Evolutionary conservation across 1,140 invertebrate genomes (phyloP), one percentile per base, ranked within the genome.

Genomic region (Mycetomoellerius zeteki): DNA sequence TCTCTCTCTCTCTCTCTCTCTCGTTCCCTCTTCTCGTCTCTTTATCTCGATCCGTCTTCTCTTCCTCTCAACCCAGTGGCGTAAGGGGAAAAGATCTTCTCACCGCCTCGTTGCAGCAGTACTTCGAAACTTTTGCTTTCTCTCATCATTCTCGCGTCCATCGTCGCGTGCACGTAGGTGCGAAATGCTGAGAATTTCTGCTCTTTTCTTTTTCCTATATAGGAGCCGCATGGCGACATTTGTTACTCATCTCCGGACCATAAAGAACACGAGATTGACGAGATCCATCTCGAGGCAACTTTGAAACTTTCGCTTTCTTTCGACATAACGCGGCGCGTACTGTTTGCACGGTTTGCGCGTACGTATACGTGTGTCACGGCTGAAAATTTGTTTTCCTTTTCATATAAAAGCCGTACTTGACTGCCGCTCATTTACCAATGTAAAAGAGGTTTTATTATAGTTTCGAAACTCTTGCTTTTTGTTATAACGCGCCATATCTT

Each of bases 201-300:
- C 65, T 7, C 30, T 54, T 43, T 24, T 50, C 37, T 62, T 19
- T 37, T 24, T 71, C 65, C 27, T 67, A n/a, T 67, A n/a, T 19
- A 19, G 14, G 54, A 58, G 84, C 75, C 84, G 43, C 84, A 54
- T 52, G 30, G 67, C 58, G 58, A 43, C 62, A 65, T 21, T 60
- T 58, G 30, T 77, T 85, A 43, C 47, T 37, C 50, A 64, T 27
- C 33, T 24, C 73, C 30, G 27, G 14, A n/a, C n/a, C 52, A 71
- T 82, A 89, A 86, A 78, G 47, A 43, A 82, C 71, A 62, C 88
- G 80, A 56, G 78, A 81, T 86, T 89, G 64, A 62, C 88, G 80
- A 56, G 78, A 81, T 86, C 86, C 50, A 86, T 89, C 86, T 82
- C 84, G 76, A 64, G 71, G 84, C 62, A 62, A 47, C 33, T 27